Conservation (phyloP, 2,797 vertebrate genomes). For the Acrossocheilus fasciatus region DNA sequence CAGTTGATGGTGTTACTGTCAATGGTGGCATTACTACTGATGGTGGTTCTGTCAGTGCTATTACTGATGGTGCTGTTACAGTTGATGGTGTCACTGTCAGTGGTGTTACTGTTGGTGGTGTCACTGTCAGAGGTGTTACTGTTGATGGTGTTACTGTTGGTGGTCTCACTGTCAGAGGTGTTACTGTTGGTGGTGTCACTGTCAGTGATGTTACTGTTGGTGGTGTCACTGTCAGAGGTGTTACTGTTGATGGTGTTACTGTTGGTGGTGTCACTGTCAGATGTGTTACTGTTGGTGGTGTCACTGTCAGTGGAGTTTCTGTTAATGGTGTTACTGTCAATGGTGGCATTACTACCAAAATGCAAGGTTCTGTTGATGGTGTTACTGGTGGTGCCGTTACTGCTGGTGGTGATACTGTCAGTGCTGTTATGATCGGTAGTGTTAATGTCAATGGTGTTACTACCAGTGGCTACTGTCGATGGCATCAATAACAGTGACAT, state of each 20-base stretch:
- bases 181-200: neutral
- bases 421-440: too few species aligned
- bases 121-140: neutral
- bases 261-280: too few species aligned
- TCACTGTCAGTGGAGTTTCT: rapidly evolving
- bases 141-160: neutral
- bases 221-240: neutral
- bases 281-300: neutral
- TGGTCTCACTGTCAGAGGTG: neutral
- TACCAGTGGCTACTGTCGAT: too few species aligned
- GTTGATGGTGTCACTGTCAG: too few species aligned
- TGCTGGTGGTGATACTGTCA: neutral
- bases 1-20: too few species aligned
- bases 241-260: neutral
- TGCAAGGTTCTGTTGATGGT: neutral
- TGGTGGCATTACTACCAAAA: neutral
- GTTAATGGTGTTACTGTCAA: too few species aligned
- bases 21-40: too few species aligned
- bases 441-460: neutral
- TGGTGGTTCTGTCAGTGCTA: too few species aligned
- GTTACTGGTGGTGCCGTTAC: neutral
- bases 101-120: too few species aligned
- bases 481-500: too few species aligned
- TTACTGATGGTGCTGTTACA: too few species aligned
- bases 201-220: neutral